Evolutionary conservation across 2,113 vertebrate genomes (phyloP), one percentile per base, ranked within the genome.

Genomic region (Macquaria ambigua): DNA sequence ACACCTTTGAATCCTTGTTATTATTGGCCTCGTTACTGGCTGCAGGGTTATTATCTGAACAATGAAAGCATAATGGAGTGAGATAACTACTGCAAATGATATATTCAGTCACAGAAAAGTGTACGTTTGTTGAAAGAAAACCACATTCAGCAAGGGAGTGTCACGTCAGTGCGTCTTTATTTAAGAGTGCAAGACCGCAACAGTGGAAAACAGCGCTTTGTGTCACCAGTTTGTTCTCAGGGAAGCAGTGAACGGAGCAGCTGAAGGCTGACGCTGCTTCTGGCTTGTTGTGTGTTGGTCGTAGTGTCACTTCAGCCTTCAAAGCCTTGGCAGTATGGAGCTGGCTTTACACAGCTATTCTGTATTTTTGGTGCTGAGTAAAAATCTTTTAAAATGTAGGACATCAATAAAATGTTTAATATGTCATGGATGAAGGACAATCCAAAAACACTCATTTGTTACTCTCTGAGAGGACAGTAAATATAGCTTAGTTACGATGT

Each of bases 151-250:
- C 16, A 41, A 18, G 6, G 55, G 41, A 28, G 77, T 69, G 64
- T 71, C 48, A 58, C 62, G 10, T 28, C 73, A 64, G 55, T 28
- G 53, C 64, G 74, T 62, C 66, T 83, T 87, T 87, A 87, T 72
- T 83, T 4, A 46, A 50, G n/a, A 78, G 50, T 39, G 55, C 15
- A 25, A 41, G 21, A 69, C 77, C 62, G 67, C 34, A 69, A 12
- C 39, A 59, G 58, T 53, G 67, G 6, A 39, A 12, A 52, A 52
- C 41, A 71, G 55, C 3, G 21, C 67, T 52, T 48, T n/a, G 12
- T 74, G 48, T 23, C 37, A 68, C 10, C 18, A 69, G 46, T 53
- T 53, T 39, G 20, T 20, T 80, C 20, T 48, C 58, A 41, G 23
- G 31, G 50, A 23, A 8, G 63, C 46, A 66, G 59, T 73, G 37